Evolutionary conservation across 2,888 invertebrate genomes (phyloP).

Genomic region (Melanophora roralis): DNA sequence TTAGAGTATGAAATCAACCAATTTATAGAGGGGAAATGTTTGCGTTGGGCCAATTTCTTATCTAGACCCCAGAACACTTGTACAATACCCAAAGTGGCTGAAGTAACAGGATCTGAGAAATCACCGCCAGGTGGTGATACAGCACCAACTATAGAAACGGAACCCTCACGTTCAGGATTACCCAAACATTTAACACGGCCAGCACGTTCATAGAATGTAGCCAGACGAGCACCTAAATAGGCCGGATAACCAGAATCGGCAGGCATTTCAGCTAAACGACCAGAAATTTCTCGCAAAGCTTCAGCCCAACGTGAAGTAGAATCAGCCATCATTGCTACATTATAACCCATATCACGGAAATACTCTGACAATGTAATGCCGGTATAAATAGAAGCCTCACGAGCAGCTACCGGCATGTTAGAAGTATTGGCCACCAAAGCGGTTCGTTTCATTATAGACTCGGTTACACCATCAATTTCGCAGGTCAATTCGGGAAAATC

Average conservation of each 20-base stretch:
- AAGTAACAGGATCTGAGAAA: conserved; percentile 99
- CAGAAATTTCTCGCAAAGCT: conserved; percentile 97
- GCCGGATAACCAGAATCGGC: conserved; percentile 99
- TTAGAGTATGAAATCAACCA: conserved; percentile 99
- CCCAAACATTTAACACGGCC: conserved; percentile 97
- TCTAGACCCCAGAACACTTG: conserved; percentile 99
- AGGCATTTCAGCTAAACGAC: conserved; percentile 98
- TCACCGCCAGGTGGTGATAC: conserved; percentile 99
- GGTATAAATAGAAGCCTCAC: conserved; percentile 99
- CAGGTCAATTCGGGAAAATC: conserved; percentile 98
- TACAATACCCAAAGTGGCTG: conserved; percentile 97
- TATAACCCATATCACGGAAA: conserved; percentile 98
- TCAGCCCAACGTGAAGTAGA: conserved; percentile 99
- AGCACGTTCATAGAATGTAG: conserved; percentile 99
- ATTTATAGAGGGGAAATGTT: conserved; percentile 99
- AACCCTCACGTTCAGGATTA: conserved; percentile 97
- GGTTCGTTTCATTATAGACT: conserved; percentile 99
- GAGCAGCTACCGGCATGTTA: conserved; percentile 99
- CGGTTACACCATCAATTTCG: conserved; percentile 95
- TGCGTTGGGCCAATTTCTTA: conserved; percentile 97
- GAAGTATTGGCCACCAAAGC: conserved; percentile 99
- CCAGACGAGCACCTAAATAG: conserved; percentile 96
- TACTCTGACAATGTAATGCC: conserved; percentile 99
- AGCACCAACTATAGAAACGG: conserved; percentile 98
- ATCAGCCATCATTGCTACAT: conserved; percentile 99